Evolutionary conservation across 1,140 invertebrate genomes (phyloP), one percentile per base, ranked within the genome.

Genomic region (Drosophila leontia): DNA sequence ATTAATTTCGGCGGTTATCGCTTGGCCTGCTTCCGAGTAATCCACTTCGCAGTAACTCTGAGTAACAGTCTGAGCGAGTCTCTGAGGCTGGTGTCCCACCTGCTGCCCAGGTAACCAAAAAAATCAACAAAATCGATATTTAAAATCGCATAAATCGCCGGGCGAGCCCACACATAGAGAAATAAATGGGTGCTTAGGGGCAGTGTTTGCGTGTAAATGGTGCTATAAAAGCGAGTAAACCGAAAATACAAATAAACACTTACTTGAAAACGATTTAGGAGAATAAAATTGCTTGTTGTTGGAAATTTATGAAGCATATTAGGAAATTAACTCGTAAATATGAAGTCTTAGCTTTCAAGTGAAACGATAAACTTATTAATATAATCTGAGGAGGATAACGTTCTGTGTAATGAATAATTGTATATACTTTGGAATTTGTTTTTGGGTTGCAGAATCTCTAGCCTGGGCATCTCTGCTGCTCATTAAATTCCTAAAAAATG

Each of bases 111-210:
- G 68, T 51, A 68, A 19, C 19, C 59, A 90, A 91, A 87, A 90
- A 91, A 87, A 91, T 91, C 86, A 91, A 91, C 86, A 91, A 91
- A 91, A 91, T 91, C 77, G 83, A 91, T 91, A 91, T 91, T 91
- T 91, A 91, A 91, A 91, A 91, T 91, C 86, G 80, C 86, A 91
- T 91, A 91, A 91, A 91, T 91, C 74, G 69, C 72, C 70, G 61
- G 58, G 48, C 76, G 56, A 56, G 76, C 67, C 63, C 67, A 70
- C 67, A 70, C 67, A 60, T 35, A 50, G 67, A 59, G 45, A 59
- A 71, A 72, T 23, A 44, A 53, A 47, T 50, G 39, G 39, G 48
- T 64, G 45, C 37, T 35, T 64, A 12, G 19, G 56, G 19, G 56
- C 55, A 63, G n/a, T 17, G 55, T 60, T 63, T 19, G 23, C 55